These are phyloP conservation scores for Amblyopsis rosae DNA, from an alignment of 2,113 vertebrate genomes.

Conservation along the genomic window DNA sequence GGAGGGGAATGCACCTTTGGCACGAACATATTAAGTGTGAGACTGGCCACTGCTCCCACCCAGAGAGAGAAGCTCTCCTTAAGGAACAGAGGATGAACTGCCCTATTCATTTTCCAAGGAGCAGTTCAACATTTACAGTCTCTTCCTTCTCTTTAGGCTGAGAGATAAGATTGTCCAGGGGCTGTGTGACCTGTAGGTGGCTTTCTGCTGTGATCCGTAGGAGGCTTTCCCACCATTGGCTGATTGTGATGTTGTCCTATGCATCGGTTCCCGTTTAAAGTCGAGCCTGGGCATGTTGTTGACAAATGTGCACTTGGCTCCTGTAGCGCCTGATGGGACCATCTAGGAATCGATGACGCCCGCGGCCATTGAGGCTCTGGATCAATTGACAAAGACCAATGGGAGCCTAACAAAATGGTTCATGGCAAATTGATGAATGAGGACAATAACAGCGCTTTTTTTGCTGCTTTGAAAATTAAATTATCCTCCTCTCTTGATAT, in stretches of 20 bases:
- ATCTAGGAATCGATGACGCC: not conserved
- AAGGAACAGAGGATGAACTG: constrained; percentile 50
- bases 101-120: constrained; percentile 54
- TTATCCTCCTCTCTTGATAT: not conserved
- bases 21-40: too few relatives aligned
- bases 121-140: constrained; percentile 9
- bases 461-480: not conserved
- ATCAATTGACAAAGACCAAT: constrained; percentile 8
- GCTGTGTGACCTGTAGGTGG: too few relatives aligned
- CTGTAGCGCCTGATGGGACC: not conserved
- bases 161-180: too few relatives aligned
- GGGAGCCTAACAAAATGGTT: not conserved
- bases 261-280: too few relatives aligned
- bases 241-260: too few relatives aligned
- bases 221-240: too few relatives aligned
- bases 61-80: constrained; percentile 32
- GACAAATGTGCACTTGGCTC: not conserved
- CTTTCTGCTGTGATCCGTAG: too few relatives aligned
- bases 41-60: constrained; percentile 29
- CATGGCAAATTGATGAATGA: not conserved
- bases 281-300: too few relatives aligned
- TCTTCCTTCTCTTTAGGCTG: too few relatives aligned
- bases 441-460: not conserved
- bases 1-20: too few relatives aligned
- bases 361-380: not conserved